Conservation (phyloP, 2,113 vertebrate species). For the Rana temporaria region DNA sequence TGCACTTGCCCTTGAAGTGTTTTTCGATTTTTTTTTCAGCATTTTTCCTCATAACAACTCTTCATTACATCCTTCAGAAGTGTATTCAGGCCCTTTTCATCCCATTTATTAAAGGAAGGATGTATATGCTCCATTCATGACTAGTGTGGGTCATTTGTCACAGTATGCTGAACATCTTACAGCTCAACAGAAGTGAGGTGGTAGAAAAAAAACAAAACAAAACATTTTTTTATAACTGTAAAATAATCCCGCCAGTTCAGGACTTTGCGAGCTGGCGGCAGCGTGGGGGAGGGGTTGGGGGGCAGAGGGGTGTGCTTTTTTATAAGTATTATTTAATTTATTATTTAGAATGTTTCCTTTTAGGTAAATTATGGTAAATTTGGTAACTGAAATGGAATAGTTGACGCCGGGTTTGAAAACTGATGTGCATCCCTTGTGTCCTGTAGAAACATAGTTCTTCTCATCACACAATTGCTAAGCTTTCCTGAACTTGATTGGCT, state of each 20-base stretch:
- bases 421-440: conserved; percentile 66
- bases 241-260: conserved; percentile 73
- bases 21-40: too few relatives aligned
- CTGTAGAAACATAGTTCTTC: neutral
- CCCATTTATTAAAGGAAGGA: neutral
- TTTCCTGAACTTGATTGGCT: too few relatives aligned
- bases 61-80: neutral
- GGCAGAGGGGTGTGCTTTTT: conserved; percentile 66
- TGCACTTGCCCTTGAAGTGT: too few relatives aligned
- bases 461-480: too few relatives aligned
- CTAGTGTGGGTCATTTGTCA: conserved; percentile 54
- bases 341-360: conserved; percentile 84
- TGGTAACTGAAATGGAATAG: conserved; percentile 69
- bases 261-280: conserved; percentile 63
- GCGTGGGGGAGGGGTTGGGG: conserved; percentile 61
- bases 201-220: conserved; percentile 60
- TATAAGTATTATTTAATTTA: conserved; percentile 94
- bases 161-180: conserved; percentile 69
- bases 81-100: neutral
- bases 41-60: neutral
- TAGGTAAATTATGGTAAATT: conserved; percentile 82
- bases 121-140: conserved; percentile 14
- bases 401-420: conserved; percentile 74
- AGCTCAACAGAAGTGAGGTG: conserved; percentile 61
- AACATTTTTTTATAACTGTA: conserved; percentile 87